Percentiles rank a stretch among this genome's conserved stretches.
Evolutionary conservation across 2,797 vertebrate genomes (phyloP).

Genomic region (Acipenser oxyrinchus): DNA sequence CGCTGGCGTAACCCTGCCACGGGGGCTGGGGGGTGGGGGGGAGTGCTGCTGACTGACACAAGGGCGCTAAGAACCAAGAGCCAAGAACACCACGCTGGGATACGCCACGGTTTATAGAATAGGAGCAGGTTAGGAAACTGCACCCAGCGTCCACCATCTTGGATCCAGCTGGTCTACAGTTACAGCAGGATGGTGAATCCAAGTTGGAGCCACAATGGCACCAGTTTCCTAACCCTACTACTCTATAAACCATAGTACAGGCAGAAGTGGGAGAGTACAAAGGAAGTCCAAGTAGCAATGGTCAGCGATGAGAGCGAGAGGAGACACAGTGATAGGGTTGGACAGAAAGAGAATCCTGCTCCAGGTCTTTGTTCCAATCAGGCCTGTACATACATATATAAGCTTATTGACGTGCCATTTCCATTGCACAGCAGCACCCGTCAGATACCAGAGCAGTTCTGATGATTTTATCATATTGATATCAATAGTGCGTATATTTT

Average conservation of each 20-base stretch:
- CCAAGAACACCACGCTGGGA: neutral
- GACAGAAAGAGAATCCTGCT: neutral
- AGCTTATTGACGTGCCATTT: conserved; percentile 23
- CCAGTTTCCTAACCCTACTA: neutral
- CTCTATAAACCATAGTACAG: neutral
- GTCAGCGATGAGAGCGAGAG: conserved; percentile 10
- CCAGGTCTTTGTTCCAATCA: neutral
- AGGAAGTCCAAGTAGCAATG: neutral
- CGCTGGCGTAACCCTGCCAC: conserved; percentile 68
- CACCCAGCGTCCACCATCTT: neutral
- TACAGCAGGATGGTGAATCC: neutral
- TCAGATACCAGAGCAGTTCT: conserved; percentile 43
- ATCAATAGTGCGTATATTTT: conserved; percentile 19
- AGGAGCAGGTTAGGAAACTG: neutral
- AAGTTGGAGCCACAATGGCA: neutral
- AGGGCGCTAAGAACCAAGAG: neutral
- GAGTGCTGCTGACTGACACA: conserved; percentile 17
- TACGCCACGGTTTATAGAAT: neutral
- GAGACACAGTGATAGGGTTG: conserved; percentile 19
- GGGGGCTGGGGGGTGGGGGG: conserved; percentile 12
- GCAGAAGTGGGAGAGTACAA: neutral
- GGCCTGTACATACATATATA: neutral
- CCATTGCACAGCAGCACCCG: conserved; percentile 55
- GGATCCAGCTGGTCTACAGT: neutral
- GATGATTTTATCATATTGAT: conserved; percentile 72